Percentiles rank a stretch among this genome's conserved stretches.
Conservation (phyloP, 2,113 vertebrate species). For the Jacana jacana region DNA sequence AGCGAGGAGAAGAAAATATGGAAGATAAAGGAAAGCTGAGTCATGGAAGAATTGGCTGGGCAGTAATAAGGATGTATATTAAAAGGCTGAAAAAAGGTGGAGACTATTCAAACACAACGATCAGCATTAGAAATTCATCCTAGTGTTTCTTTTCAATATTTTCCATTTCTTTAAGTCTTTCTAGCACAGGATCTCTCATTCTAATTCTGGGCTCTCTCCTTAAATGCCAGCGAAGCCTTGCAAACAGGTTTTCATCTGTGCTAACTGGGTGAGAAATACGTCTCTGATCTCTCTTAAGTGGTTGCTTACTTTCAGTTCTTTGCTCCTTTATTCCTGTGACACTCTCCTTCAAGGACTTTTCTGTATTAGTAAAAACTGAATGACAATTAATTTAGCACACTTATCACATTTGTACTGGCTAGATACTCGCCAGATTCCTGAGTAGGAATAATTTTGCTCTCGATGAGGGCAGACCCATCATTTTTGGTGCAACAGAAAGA, state of each 20-base stretch:
- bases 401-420: neutral
- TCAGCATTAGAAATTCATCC: neutral
- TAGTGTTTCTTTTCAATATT: neutral
- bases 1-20: neutral
- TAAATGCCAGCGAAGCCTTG: conserved; percentile 4
- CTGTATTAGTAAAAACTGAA: neutral
- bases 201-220: neutral
- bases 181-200: neutral
- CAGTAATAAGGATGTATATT: neutral
- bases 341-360: conserved; percentile 32
- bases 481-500: neutral
- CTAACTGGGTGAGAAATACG: neutral
- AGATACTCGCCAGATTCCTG: conserved; percentile 1
- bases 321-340: conserved; percentile 9
- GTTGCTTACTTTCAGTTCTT: conserved; percentile 12
- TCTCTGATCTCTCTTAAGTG: neutral
- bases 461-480: neutral
- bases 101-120: neutral
- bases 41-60: neutral
- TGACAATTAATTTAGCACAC: conserved; percentile 34
- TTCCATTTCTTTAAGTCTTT: neutral
- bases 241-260: conserved; percentile 1
- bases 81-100: neutral
- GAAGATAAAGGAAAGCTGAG: neutral
- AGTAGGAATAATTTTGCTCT: neutral